Evolutionary conservation across 2,113 vertebrate genomes (phyloP), one percentile per base, ranked within the genome.

Genomic region (Pipa parva): DNA sequence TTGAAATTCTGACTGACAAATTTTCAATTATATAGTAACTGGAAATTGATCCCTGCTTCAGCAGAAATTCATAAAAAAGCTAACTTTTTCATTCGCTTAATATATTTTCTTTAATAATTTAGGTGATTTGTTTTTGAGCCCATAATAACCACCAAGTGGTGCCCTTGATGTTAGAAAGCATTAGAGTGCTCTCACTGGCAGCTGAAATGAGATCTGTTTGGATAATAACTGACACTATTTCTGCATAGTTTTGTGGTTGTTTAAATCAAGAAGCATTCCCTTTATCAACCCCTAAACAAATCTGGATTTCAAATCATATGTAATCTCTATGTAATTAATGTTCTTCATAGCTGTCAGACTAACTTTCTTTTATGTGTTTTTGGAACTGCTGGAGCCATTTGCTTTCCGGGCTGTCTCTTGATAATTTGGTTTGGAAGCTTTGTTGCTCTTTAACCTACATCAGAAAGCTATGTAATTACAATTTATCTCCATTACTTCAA

Each of bases 241-340:
- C 13, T 18, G 45, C 29, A 27, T 36, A 22, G 27, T 68, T 50
- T 18, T 68, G 37, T 49, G 56, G 56, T 68, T 59, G 33, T 7
- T 36, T 51, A 12, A 50, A 42, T 37, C 27, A 59, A n/a, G 26
- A 24, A 59, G 10, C n/a, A 59, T 51, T 39, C n/a, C n/a, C 22
- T 45, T 67, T 27, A 49, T 68, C 59, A 59, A n/a, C n/a, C n/a
- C n/a, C n/a, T n/a, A n/a, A n/a, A n/a, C n/a, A 42, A 58, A 51
- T 51, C 24, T 52, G 56, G 59, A 24, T 37, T 51, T 60, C 21
- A 33, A 39, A 58, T 57, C 45, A 50, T 33, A 39, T 68, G 21
- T 22, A 63, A 63, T 63, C 46, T 22, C 27, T 10, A 15, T 67
- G 28, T 67, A 67, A 50, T 50, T 8, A 28, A 39, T 39, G 46